Evolutionary conservation across 2,888 invertebrate species (phyloP).

Genomic region (Eudasyphora cyanicolor): DNA sequence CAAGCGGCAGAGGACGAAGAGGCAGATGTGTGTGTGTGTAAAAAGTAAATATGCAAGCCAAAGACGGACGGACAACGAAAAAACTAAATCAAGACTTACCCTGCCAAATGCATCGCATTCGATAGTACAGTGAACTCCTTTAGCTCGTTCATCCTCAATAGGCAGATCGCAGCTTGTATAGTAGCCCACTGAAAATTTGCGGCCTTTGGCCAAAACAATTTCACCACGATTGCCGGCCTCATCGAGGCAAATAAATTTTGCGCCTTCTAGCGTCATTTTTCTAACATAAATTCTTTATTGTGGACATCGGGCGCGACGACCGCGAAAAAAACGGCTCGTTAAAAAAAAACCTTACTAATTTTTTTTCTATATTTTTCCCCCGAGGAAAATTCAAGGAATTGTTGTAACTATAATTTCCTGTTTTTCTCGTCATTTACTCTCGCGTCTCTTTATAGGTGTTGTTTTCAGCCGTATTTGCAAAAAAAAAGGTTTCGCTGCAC

Average conservation of each 20-base stretch:
- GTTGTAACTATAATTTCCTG: conserved; percentile 33
- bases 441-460: conserved; percentile 35
- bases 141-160: conserved; percentile 70
- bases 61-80: no score
- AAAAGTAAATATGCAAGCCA: no score
- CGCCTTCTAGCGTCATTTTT: conserved; percentile 77
- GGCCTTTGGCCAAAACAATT: conserved; percentile 72
- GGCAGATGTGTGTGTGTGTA: no score
- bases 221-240: conserved; percentile 63
- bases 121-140: conserved; percentile 76
- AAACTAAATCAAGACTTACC: conserved; percentile 70
- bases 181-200: conserved; percentile 76
- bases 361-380: no score
- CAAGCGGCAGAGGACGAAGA: background rate
- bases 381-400: no score
- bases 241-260: conserved; percentile 72
- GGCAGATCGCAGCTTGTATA: conserved; percentile 74
- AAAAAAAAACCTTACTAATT: no score
- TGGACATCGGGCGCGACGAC: no score
- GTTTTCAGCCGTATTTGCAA: conserved; percentile 53
- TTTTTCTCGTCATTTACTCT: conserved; percentile 37
- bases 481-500: conserved; percentile 26
- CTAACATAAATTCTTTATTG: background rate
- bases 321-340: no score
- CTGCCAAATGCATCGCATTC: conserved; percentile 77